Evolutionary conservation across 2,797 vertebrate genomes (phyloP), one percentile per base, ranked within the genome.

Genomic region (Allobates femoralis): DNA sequence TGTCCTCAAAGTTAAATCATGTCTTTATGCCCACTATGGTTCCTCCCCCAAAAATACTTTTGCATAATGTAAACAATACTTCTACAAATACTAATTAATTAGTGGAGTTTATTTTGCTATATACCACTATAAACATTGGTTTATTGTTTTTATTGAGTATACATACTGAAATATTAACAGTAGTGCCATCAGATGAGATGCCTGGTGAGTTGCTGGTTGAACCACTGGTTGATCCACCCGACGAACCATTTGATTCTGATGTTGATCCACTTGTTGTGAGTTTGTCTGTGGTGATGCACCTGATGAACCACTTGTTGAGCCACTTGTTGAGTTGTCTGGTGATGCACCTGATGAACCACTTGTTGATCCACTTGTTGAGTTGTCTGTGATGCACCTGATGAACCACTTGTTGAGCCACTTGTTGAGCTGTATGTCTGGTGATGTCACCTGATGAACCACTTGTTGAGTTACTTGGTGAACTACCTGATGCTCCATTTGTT

Each of bases 91-190:
- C 0, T 58, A 58, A 32, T 34, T 56, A 16, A 5, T 18, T 78
- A 37, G 0, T 21, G 0, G 21, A 16, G 28, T 32, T 34, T 46
- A 6, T 23, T n/a, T 1, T 58, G 4, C 2, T 21, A 10, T 58
- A 19, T 14, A 1, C 0, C 21, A 37, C 3, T 69, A 21, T 69
- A 32, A 37, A 37, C 37, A 2, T 3, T 69, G 10, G 37, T 41
- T 32, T 53, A 53, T 55, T 77, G 69, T 12, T 58, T 41, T 32
- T 53, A 53, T 55, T 77, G 69, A n/a, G 37, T 6, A 28, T 55
- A 73, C 80, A 2, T 82, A 82, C 80, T 26, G 80, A 30, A 71
- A 82, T 82, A 30, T 32, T 82, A 11, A 82, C 14, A 16, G 51
- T 82, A 21, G 79, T 81, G 51, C 26, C 56, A 15, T 30, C 51